phyloP scores from a whole-genome alignment of 2,888 invertebrate species.

The Eugnorisma glareosa region DNA sequence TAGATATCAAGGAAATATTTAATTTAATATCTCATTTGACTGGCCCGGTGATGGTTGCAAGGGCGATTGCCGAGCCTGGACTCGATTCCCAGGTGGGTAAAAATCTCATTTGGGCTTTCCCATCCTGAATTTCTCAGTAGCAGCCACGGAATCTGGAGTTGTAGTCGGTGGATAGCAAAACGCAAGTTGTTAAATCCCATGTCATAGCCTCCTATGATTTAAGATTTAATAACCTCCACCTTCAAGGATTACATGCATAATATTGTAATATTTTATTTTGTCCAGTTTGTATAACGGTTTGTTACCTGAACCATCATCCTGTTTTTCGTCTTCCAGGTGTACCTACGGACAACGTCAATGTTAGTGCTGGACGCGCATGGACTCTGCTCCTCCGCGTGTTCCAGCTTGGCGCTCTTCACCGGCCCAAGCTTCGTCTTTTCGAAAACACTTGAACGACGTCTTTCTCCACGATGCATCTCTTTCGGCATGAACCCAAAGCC shows the following conservation, averaged over 20 bases:
- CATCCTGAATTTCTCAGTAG: background rate
- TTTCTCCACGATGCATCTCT: constrained; percentile 9
- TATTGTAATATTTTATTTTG: background rate
- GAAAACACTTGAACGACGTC: constrained; percentile 27
- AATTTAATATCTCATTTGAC: no score
- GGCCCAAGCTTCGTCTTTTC: constrained; percentile 33
- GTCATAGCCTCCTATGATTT: background rate
- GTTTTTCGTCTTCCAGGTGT: constrained; percentile 92
- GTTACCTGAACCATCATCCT: constrained; percentile 91
- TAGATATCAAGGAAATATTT: no score
- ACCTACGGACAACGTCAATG: constrained; percentile 89
- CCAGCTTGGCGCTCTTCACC: constrained; percentile 57
- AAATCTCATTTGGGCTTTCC: background rate
- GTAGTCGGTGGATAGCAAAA: background rate
- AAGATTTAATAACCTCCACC: background rate
- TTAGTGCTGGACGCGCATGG: constrained; percentile 84
- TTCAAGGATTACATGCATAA: background rate
- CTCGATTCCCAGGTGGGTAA: background rate
- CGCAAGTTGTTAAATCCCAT: background rate
- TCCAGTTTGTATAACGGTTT: background rate
- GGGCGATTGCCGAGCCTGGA: no score
- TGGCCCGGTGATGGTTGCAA: no score
- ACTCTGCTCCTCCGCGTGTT: constrained; percentile 71
- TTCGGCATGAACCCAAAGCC: constrained; percentile 88
- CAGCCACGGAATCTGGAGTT: no score